Base-by-base conservation (phyloP, 2,113 vertebrate species). In the Vireo altiloquus region DNA sequence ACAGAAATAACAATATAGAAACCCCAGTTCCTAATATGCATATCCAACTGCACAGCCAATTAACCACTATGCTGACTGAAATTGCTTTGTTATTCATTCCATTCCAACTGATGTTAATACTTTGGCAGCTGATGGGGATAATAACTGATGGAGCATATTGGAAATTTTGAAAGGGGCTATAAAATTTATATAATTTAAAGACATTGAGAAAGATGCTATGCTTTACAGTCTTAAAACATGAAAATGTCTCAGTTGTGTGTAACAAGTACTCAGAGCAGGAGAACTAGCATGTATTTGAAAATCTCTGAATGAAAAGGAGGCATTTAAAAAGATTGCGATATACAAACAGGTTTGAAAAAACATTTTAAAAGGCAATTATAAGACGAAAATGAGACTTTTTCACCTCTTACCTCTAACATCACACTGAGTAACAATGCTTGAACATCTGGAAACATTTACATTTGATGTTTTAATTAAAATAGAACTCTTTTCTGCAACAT, bases 1-100 rank as follows among this genome's bases (percentile, higher is more conserved):
- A 98, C 98, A 98, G 95, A 94, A 97, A 95, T 96, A 97, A 98
- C 97, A 98, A 97, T 96, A 96, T 87, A 97, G 96, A 98, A 98
- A 97, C 89, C 92, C 94, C 75, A 96, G 90, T 97, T 98, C 54
- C 94, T 97, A 96, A 95, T 96, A 97, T 97, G 94, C 96, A 97
- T 98, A 98, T 96, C 97, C 97, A 98, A 97, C 95, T 97, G 94
- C 89, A 96, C 94, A 96, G 96, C 96, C 97, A 98, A 97, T 98
- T 98, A 98, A 97, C 88, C 93, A 96, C 96, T 97, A 95, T 94
- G 97, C 97, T 97, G 95, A 95, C 94, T 96, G 95, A 96, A 96
- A 97, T 96, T 92, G 97, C 95, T 97, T 97, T 97, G 96, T 94
- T 98, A 97, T 96, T 98, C 97, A 96, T 97, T 95, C 96, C 97